Conservation (phyloP, 2,888 invertebrate species). For the Trachelus iudaicus region DNA sequence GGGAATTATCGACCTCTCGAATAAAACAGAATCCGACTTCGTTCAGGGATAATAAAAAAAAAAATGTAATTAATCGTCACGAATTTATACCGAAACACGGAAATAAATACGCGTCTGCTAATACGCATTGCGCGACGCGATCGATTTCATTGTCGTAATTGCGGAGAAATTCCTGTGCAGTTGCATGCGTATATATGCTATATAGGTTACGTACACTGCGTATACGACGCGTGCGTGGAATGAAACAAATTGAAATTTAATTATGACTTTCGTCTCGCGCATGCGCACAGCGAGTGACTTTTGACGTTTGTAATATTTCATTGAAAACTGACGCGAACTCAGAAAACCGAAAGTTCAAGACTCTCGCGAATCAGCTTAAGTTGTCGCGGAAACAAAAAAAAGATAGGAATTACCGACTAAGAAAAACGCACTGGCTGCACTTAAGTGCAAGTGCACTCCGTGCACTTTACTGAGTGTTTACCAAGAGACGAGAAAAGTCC, state of each 20-base stretch:
- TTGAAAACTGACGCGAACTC: not conserved
- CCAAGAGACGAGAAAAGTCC: not conserved
- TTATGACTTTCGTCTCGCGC: not conserved
- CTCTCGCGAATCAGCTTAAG: not conserved
- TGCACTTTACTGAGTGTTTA: not conserved
- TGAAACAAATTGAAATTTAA: not conserved
- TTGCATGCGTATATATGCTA: not conserved
- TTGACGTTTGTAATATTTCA: not conserved
- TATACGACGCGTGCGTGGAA: not conserved
- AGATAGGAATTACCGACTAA: not conserved
- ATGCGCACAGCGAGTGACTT: not conserved
- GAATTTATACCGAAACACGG: not conserved
- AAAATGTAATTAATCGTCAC: not conserved
- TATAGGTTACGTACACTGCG: not conserved
- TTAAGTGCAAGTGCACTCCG: not conserved
- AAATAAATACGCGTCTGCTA: not conserved
- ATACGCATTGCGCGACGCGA: not conserved
- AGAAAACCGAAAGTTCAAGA: not conserved
- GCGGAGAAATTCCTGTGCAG: not conserved
- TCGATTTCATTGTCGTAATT: not conserved
- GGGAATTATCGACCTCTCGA: not conserved
- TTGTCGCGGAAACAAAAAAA: not conserved
- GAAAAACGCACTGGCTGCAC: not conserved
- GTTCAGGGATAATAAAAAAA: not conserved
- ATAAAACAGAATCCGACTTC: not conserved